Evolutionary conservation across 2,797 vertebrate genomes (phyloP).

Genomic region (Gorsachius magnificus): DNA sequence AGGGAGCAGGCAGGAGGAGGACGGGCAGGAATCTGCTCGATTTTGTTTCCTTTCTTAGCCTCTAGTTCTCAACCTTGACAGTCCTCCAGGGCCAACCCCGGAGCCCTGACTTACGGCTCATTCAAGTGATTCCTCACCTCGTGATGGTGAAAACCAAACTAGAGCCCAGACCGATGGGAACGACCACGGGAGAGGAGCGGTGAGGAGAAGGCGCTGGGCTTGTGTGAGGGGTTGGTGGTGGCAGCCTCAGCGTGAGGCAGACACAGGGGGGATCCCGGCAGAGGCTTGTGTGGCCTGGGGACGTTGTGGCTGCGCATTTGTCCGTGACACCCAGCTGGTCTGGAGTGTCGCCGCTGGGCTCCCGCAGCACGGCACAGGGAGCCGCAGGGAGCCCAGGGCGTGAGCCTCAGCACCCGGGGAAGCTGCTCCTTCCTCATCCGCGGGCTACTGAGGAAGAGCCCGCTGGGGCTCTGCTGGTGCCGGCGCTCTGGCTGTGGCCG

Average conservation of each 20-base stretch:
- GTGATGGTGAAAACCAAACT: neutral
- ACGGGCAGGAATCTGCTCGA: neutral
- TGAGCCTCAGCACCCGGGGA: neutral
- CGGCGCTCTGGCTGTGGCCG: neutral
- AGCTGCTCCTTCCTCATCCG: neutral
- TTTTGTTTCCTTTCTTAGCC: neutral
- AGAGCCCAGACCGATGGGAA: neutral
- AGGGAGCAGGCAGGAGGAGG: neutral
- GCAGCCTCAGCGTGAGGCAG: neutral
- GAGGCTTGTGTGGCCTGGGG: neutral
- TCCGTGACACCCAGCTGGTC: too few species aligned
- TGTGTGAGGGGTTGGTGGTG: neutral
- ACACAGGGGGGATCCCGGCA: neutral
- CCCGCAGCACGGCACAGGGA: neutral
- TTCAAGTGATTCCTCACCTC: neutral
- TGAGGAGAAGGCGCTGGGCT: rapidly evolving
- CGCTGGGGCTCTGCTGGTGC: rapidly evolving
- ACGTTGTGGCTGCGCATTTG: neutral
- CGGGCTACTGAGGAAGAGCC: neutral
- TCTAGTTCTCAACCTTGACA: neutral
- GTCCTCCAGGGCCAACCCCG: neutral
- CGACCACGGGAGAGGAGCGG: neutral
- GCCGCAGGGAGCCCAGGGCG: too few species aligned
- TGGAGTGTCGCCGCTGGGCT: neutral
- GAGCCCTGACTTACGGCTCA: neutral